Evolutionary conservation across 2,888 invertebrate species (phyloP).

Genomic region (Phalangium opilio): DNA sequence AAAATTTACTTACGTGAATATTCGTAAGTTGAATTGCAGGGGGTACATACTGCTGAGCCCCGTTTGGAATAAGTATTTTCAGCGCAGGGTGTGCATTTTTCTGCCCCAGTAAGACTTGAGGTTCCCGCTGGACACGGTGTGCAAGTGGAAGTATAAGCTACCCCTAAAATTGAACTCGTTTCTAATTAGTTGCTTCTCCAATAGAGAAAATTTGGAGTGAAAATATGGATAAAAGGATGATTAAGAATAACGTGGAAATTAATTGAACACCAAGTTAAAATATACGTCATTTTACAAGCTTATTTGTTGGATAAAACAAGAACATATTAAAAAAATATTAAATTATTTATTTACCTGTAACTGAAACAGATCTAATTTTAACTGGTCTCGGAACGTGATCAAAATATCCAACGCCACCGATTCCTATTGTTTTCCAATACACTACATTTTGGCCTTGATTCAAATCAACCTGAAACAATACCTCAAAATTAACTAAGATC

Average conservation of each 20-base stretch:
- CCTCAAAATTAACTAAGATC: not conserved
- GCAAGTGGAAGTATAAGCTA: conserved; percentile 40
- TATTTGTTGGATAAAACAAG: no score
- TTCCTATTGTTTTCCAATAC: conserved; percentile 39
- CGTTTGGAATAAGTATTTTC: conserved; percentile 33
- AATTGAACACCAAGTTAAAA: no score
- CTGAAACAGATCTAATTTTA: conserved; percentile 33
- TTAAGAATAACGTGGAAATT: no score
- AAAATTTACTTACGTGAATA: conserved; percentile 26
- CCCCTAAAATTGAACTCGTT: conserved; percentile 29
- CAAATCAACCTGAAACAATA: conserved; percentile 27
- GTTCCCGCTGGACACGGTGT: conserved; percentile 35
- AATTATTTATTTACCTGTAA: conserved; percentile 28
- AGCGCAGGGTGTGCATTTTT: conserved; percentile 34
- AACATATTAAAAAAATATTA: not conserved
- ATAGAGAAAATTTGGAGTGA: no score
- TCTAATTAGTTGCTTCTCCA: no score
- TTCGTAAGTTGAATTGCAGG: conserved; percentile 32
- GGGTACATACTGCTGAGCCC: conserved; percentile 32
- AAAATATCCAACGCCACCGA: conserved; percentile 23
- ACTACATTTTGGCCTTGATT: conserved; percentile 38
- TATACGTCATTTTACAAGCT: not conserved
- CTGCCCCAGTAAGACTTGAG: conserved; percentile 32
- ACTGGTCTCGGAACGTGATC: conserved; percentile 30
- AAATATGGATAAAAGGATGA: no score